Base-by-base conservation (phyloP, 2,797 vertebrate genomes). In the Gymnoscopelus braueri region DNA sequence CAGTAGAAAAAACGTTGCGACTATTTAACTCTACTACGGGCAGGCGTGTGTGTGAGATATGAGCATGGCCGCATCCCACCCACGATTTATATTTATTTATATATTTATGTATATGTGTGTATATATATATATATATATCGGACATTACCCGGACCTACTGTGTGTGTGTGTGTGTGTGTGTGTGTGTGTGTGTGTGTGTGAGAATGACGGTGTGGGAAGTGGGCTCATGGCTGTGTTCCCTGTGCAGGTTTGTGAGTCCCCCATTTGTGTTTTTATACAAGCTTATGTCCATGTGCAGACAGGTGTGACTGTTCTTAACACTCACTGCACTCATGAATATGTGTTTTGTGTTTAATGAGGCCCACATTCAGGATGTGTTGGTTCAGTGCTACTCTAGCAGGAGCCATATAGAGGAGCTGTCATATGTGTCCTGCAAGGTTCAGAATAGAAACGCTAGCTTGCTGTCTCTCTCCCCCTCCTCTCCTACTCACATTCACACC, bases 361-460 rank as follows among this genome's bases (percentile, higher is more conserved):
- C 65, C 56, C 68, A 67, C 66, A 64, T 67, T 23, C 39, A 53
- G 53, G 51, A 44, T 26, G 23, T 72, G 61, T 32, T 72, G 67
- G 81, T 62, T 65, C 76, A 69, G 66, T 6, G 4, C 11, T 24
- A 15, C n/a, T n/a, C n/a, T 61, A 52, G 69, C 72, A 62, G 63
- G 39, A 47, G 63, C 72, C 69, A 71, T 70, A 74, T 60, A 54
- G 75, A 54, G 14, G 62, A 69, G 74, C 80, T 82, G 86, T 84
- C 82, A 60, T 59, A 53, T 50, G 74, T 86, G 72, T 82, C 62
- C 68, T 63, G 69, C 82, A 67, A 51, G 60, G 71, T 77, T 82
- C 67, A 58, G 49, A 76, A 76, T 67, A 68, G 67, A 72, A 84
- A 64, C 74, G 14, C 44, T 7, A 51, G 76, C 24, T 8, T 9